Evolutionary conservation across 2,113 vertebrate species (phyloP), one percentile per base, ranked within the genome.

Genomic region (Petrocephalus microphthalmus): DNA sequence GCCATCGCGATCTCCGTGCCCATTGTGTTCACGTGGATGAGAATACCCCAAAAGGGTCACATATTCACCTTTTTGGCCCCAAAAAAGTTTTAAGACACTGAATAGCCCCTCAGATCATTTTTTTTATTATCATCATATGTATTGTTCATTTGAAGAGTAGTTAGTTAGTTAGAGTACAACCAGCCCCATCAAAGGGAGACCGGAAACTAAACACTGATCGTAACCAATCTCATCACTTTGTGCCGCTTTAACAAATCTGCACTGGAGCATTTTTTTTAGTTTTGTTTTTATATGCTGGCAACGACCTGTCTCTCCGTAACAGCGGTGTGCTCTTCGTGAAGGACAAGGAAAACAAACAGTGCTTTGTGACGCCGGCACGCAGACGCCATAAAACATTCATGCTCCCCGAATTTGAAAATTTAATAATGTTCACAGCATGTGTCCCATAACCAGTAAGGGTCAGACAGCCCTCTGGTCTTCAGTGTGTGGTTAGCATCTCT

Each of bases 371-470:
- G 13, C 45, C 42, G 87, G 88, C 91, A 89, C 84, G 54, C 49
- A 53, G 51, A 52, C 47, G 54, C 82, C 84, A 88, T 90, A 89
- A 92, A 92, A 90, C 67, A 88, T 84, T 92, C 89, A 89, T 89
- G 89, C 89, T 86, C 86, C 42, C n/a, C 10, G 78, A 49, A 85
- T 88, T 85, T 87, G 87, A 93, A 91, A 78, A 92, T 92, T 87
- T 89, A 93, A 92, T 93, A 91, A 91, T 86, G 83, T 47, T 89
- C 91, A 87, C 90, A 49, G 88, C 91, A 87, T 91, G 91, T 85
- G 87, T 90, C 74, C 78, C 33, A 29, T 22, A n/a, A 37, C 6
- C 83, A 86, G 60, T 54, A 53, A 89, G 47, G 84, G 42, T 52
- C 17, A 64, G 22, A 54, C 45, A 47, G 49, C 19, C 56, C 83